phyloP scores from a whole-genome alignment of 2,113 vertebrate genomes.

The Candoia aspera region DNA sequence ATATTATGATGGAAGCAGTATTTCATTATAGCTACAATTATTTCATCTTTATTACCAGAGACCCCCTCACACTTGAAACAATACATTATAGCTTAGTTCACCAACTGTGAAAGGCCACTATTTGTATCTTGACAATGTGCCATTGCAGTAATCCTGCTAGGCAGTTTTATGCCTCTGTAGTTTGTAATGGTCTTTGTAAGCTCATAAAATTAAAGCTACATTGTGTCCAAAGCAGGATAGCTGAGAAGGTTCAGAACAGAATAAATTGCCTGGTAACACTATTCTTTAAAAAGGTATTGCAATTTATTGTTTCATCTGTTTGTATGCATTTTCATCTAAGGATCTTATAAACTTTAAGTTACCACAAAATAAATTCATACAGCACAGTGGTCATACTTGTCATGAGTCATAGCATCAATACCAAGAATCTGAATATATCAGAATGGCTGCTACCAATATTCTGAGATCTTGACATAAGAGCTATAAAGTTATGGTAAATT shows the following conservation, averaged over 20 bases:
- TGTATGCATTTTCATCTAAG: conserved; percentile 47
- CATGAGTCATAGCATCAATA: conserved; percentile 31
- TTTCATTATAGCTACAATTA: conserved; percentile 30
- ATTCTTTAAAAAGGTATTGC: background rate
- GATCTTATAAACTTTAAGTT: conserved; percentile 16
- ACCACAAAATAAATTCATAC: background rate
- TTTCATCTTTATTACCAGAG: conserved; percentile 56
- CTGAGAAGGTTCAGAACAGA: conserved; percentile 33
- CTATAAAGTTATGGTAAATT: conserved; percentile 23
- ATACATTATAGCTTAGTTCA: conserved; percentile 47
- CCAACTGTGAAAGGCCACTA: conserved; percentile 37
- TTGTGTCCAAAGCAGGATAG: conserved; percentile 23
- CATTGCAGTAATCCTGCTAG: conserved; percentile 48
- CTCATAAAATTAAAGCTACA: conserved; percentile 48
- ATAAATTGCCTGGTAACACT: conserved; percentile 30
- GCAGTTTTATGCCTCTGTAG: conserved; percentile 54
- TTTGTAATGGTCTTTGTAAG: conserved; percentile 41
- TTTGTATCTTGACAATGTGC: conserved; percentile 46
- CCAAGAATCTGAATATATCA: conserved; percentile 16
- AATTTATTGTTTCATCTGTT: conserved; percentile 29
- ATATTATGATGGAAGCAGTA: conserved; percentile 26
- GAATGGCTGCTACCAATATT: conserved; percentile 41
- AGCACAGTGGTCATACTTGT: background rate
- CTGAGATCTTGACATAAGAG: conserved; percentile 37
- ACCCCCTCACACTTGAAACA: conserved; percentile 23